phyloP scores from a whole-genome alignment of 2,888 invertebrate species.

The Ametastegia equiseti region DNA sequence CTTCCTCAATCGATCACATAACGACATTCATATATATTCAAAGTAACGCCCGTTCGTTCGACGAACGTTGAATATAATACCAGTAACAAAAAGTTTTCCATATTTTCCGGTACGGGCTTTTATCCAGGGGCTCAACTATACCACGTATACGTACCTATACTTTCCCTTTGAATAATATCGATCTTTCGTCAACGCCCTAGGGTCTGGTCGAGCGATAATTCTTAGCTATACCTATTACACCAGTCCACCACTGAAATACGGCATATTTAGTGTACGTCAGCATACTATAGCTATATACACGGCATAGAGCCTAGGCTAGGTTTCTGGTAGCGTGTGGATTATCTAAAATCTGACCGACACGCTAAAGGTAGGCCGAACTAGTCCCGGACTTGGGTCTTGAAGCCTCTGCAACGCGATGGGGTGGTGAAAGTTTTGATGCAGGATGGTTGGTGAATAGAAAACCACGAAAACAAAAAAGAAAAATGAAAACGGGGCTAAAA shows the following conservation, averaged over 20 bases:
- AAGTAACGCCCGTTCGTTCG: conserved; percentile 12
- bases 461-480: neutral
- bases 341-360: conserved; percentile 48
- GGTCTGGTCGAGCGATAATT: conserved; percentile 35
- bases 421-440: conserved; percentile 19
- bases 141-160: neutral
- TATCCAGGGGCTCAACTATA: neutral
- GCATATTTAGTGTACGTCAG: conserved; percentile 24
- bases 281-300: too few species aligned
- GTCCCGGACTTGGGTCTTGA: conserved; percentile 21
- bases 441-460: conserved; percentile 1
- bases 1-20: conserved; percentile 12
- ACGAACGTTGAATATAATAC: neutral
- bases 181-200: conserved; percentile 21
- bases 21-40: conserved; percentile 14
- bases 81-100: conserved; percentile 19
- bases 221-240: conserved; percentile 29
- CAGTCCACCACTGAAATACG: conserved; percentile 31
- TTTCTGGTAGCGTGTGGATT: conserved; percentile 48
- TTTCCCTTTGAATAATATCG: conserved; percentile 32
- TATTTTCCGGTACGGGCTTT: conserved; percentile 18
- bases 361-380: conserved; percentile 43
- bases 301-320: neutral
- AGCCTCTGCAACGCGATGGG: conserved; percentile 3
- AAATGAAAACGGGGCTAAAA: neutral